Percentiles rank a stretch among this genome's conserved stretches.
phyloP scores from a whole-genome alignment of 2,797 vertebrate genomes.

The Bradypodion pumilum region DNA sequence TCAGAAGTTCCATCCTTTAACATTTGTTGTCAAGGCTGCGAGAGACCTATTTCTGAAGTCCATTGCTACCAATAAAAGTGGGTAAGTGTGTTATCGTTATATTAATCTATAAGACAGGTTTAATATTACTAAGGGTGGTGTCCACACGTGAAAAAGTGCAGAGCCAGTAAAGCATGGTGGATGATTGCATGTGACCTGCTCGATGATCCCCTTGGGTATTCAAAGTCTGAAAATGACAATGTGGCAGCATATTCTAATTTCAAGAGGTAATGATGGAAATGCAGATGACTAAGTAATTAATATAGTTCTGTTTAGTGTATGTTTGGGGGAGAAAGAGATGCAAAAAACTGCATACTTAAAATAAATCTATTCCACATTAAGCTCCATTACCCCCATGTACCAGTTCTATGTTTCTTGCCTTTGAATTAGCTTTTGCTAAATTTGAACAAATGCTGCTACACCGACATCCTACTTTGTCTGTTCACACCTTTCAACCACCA shows the following conservation, averaged over 20 bases:
- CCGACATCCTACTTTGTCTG: slow-evolving; percentile 29
- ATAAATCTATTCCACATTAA: not conserved
- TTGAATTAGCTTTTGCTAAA: not conserved
- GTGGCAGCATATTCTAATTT: not conserved
- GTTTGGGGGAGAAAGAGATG: not conserved
- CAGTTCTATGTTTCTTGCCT: not conserved
- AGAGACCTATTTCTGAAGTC: not conserved
- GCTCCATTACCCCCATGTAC: too few species aligned
- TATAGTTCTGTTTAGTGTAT: not conserved
- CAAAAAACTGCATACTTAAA: not conserved
- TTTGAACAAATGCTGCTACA: not conserved
- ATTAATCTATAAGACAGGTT: not conserved
- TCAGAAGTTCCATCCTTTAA: not conserved
- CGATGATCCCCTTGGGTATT: not conserved
- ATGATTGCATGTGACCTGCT: not conserved
- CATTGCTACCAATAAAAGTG: not conserved
- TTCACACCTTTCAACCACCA: slow-evolving; percentile 23
- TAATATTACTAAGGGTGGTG: not conserved
- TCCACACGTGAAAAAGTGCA: too few species aligned
- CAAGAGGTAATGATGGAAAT: not conserved
- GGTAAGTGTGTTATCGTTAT: too few species aligned
- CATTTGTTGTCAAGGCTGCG: not conserved
- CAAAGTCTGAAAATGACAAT: not conserved
- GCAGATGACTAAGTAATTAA: not conserved
- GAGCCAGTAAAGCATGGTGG: not conserved